Conservation (phyloP, 1,140 invertebrate genomes). For the Mylabris phalerata region DNA sequence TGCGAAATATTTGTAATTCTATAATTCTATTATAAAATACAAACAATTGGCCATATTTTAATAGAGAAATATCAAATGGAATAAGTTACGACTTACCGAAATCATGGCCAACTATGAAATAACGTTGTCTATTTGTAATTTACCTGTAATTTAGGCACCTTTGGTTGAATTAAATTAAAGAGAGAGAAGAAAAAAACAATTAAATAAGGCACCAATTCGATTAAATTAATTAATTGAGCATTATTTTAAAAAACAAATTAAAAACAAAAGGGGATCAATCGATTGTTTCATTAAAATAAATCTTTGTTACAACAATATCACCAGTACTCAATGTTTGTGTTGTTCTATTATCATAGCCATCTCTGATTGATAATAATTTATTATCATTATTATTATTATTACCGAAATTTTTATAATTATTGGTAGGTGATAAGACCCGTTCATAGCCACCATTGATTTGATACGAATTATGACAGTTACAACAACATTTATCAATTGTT, state of each 20-base stretch:
- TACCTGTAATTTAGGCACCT: too few relatives aligned
- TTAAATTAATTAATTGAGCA: not conserved
- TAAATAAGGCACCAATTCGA: not conserved
- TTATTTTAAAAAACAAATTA: not conserved
- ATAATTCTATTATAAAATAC: too few relatives aligned
- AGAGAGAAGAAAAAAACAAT: too few relatives aligned
- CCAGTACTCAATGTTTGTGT: conserved; percentile 87
- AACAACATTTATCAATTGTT: conserved; percentile 30
- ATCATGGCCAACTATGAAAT: too few relatives aligned
- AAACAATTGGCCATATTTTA: too few relatives aligned
- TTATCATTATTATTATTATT: conserved; percentile 13
- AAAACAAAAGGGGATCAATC: conserved; percentile 16
- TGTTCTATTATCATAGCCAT: conserved; percentile 42
- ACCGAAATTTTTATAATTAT: conserved; percentile 21
- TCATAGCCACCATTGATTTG: conserved; percentile 41
- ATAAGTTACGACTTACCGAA: too few relatives aligned
- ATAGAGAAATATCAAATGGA: too few relatives aligned
- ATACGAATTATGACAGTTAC: conserved; percentile 34
- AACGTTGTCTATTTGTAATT: too few relatives aligned
- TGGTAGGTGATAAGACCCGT: conserved; percentile 43
- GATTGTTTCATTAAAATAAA: conserved; percentile 66
- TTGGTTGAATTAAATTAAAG: not conserved
- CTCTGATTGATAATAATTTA: too few relatives aligned
- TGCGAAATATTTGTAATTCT: too few relatives aligned
- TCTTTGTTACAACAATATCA: conserved; percentile 86